Base-by-base conservation (phyloP, 1,140 invertebrate genomes). In the Heterodera carotae region DNA sequence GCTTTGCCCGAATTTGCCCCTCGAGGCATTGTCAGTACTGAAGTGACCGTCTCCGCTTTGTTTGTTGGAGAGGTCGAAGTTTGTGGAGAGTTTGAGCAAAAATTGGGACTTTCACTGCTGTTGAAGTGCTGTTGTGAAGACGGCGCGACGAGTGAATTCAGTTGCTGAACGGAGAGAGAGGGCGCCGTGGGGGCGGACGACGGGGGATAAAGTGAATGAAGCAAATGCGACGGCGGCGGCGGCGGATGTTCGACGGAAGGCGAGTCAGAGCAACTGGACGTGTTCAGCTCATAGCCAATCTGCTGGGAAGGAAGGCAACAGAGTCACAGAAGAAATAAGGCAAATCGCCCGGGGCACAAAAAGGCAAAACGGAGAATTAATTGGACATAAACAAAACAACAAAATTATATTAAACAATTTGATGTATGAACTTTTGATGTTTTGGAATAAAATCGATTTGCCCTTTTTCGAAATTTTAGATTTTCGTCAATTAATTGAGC, bases 21-120 rank as follows among this genome's bases (percentile, higher is more conserved):
- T 33, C 72, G 64, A 33, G 72, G 72, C 66, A 62, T 62, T 75
- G 72, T n/a, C 39, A 66, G 31, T 29, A 33, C 72, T 29, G 29
- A 33, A 53, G 59, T 31, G 25, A 15, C 64, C 31, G 66, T n/a
- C 27, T 33, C 34, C 36, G 10, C 4, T 15, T 4, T 56, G 1
- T 15, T 4, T 56, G 48, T 1, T 56, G 15, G 48, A n/a, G 15
- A 22, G 48, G 15, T 18, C 48, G 48, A 56, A 56, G 22, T 56
- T 22, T 56, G 48, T 56, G 48, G 48, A 56, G 48, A 56, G 48
- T 56, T 56, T 56, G 22, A 15, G 18, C 18, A 12, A 22, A 22
- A 56, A 18, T 22, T 56, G 48, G 48, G 48, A 29, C n/a, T 66
- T 1, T 34, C 62, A n/a, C n/a, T n/a, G 62, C 27, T 66, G 62